Evolutionary conservation across 2,797 vertebrate species (phyloP).

Genomic region (Brachyrhaphis roseni): DNA sequence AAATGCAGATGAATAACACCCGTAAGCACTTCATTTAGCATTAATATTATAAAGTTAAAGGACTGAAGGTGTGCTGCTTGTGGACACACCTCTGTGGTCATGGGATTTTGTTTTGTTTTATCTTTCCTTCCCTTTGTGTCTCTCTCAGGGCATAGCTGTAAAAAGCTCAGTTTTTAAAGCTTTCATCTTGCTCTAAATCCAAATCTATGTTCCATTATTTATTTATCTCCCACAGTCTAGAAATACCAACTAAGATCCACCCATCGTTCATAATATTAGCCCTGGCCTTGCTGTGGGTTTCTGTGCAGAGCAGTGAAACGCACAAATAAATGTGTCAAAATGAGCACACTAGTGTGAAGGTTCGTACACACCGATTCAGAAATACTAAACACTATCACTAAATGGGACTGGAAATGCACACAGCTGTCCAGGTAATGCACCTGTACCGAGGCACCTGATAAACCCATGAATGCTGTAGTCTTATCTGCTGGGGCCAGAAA

Average conservation of each 20-base stretch:
- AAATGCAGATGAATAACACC: conserved; percentile 41
- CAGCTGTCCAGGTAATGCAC: conserved; percentile 70
- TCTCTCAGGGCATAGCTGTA: conserved; percentile 51
- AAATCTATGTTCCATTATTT: conserved; percentile 69
- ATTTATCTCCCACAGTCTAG: conserved; percentile 68
- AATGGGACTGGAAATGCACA: conserved; percentile 45
- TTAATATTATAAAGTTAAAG: conserved; percentile 22
- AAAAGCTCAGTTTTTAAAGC: conserved; percentile 63
- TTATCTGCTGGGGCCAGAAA: conserved; percentile 73
- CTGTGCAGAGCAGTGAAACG: conserved; percentile 39
- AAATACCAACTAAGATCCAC: conserved; percentile 66
- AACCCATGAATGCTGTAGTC: conserved; percentile 66
- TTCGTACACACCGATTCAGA: conserved; percentile 15
- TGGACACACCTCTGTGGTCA: conserved; percentile 20
- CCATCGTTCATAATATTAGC: conserved; percentile 55
- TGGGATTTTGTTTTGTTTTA: conserved; percentile 26
- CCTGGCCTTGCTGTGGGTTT: conserved; percentile 50
- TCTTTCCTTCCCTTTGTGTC: conserved; percentile 14
- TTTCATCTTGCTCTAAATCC: conserved; percentile 65
- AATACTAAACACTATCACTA: conserved; percentile 55
- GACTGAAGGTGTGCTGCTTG: conserved; percentile 12
- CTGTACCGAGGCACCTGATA: conserved; percentile 66
- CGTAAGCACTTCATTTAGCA: conserved; percentile 34
- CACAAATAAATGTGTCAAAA: conserved; percentile 37
- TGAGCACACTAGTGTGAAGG: conserved; percentile 34